phyloP scores from a whole-genome alignment of 1,140 invertebrate genomes.

The Calosoma granatense region DNA sequence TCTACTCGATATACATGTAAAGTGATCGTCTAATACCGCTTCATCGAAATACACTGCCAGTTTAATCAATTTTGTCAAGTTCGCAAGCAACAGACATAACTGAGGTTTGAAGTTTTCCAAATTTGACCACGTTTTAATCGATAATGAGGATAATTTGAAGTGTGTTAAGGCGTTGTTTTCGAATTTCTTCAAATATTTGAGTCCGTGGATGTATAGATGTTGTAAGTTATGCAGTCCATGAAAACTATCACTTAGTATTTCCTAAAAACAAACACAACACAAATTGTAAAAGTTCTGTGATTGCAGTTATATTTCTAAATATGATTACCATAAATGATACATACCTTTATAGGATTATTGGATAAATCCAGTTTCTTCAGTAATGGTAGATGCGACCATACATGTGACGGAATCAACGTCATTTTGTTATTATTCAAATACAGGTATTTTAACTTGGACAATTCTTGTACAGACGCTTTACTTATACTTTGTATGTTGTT shows the following conservation, averaged over 20 bases:
- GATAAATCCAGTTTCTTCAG: slow-evolving; percentile 32
- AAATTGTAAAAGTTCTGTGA: no score
- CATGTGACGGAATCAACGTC: slow-evolving; percentile 49
- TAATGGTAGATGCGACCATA: slow-evolving; percentile 33
- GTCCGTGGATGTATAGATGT: slow-evolving; percentile 42
- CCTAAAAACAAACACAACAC: slow-evolving; percentile 16
- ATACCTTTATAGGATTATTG: slow-evolving; percentile 30
- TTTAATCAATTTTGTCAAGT: slow-evolving; percentile 38
- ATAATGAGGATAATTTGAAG: slow-evolving; percentile 45
- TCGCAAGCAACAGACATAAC: slow-evolving; percentile 47
- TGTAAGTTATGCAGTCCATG: slow-evolving; percentile 43
- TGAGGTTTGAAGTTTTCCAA: slow-evolving; percentile 48
- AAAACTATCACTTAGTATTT: slow-evolving; percentile 38
- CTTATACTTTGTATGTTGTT: slow-evolving; percentile 56
- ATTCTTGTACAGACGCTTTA: slow-evolving; percentile 49
- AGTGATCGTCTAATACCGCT: slow-evolving; percentile 53
- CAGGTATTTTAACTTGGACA: slow-evolving; percentile 51
- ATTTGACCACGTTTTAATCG: slow-evolving; percentile 54
- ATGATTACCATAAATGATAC: slow-evolving; percentile 42
- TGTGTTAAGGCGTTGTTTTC: slow-evolving; percentile 53
- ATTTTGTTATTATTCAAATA: slow-evolving; percentile 57
- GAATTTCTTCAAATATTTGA: slow-evolving; percentile 49
- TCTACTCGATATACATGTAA: slow-evolving; percentile 58
- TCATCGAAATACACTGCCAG: slow-evolving; percentile 55
- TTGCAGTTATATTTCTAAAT: slow-evolving; percentile 38